A percentile compares a stretch with the other conserved stretches of the same genome.
Evolutionary conservation across 2,888 invertebrate genomes (phyloP).

Genomic region (Amorpha juglandis): DNA sequence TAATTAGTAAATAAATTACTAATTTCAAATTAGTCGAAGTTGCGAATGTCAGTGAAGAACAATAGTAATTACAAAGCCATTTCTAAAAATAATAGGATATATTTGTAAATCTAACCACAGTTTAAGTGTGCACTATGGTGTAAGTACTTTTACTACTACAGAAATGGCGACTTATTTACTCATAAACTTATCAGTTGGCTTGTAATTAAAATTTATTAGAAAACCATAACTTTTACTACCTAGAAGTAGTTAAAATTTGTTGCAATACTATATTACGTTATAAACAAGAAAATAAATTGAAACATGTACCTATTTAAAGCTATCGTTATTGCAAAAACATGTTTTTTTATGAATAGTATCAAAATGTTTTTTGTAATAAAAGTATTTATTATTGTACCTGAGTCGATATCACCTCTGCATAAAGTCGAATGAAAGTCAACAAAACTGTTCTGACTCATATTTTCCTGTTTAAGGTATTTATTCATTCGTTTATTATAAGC

Average conservation of each 20-base stretch:
- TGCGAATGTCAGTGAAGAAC: slow-evolving; percentile 23
- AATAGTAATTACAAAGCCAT: neutral
- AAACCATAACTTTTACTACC: slow-evolving; percentile 22
- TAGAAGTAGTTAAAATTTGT: slow-evolving; percentile 5
- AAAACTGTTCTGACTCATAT: neutral
- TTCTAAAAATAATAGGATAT: neutral
- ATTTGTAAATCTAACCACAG: neutral
- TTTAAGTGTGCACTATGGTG: neutral
- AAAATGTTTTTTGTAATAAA: slow-evolving; percentile 2
- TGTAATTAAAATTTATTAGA: slow-evolving; percentile 22
- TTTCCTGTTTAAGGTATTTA: too few species aligned
- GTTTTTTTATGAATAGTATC: slow-evolving; percentile 5
- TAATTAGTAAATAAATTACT: slow-evolving; percentile 56
- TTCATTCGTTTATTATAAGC: too few species aligned
- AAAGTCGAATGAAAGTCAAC: slow-evolving; percentile 10
- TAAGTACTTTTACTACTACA: neutral
- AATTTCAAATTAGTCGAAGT: slow-evolving; percentile 54
- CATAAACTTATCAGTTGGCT: slow-evolving; percentile 10
- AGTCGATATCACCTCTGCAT: slow-evolving; percentile 24
- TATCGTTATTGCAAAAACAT: neutral
- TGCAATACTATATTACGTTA: neutral
- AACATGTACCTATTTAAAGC: slow-evolving; percentile 11
- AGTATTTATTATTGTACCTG: slow-evolving; percentile 19
- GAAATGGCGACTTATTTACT: slow-evolving; percentile 29
- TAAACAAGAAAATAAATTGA: slow-evolving; percentile 4